These are phyloP conservation scores for Synanthedon andrenaeformis DNA, from an alignment of 2,888 invertebrate genomes.

Conservation along the genomic window DNA sequence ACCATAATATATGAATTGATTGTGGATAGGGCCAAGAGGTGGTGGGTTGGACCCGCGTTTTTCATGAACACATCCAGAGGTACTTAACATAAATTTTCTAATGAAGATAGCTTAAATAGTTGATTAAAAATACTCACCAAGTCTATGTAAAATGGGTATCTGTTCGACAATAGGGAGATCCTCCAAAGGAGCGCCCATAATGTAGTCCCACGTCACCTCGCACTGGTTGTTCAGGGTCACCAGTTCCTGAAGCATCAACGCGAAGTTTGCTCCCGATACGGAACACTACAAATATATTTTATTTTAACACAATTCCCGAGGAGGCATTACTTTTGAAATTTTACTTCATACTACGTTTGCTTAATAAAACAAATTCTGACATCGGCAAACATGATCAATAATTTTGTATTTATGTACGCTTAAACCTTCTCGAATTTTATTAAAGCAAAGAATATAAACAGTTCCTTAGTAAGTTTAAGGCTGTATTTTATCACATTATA, in stretches of 20 bases:
- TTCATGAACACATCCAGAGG: too few species aligned
- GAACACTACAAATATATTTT: conserved; percentile 51
- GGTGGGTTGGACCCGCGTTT: too few species aligned
- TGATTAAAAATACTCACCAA: conserved; percentile 48
- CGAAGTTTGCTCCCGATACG: conserved; percentile 71
- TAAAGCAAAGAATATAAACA: too few species aligned
- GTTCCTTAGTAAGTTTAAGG: too few species aligned
- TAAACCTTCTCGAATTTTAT: too few species aligned
- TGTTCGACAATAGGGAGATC: conserved; percentile 85
- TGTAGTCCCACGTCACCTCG: conserved; percentile 78
- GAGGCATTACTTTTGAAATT: too few species aligned
- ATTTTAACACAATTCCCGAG: background rate
- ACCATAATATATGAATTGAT: too few species aligned
- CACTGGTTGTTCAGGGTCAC: conserved; percentile 81
- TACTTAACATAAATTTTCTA: too few species aligned
- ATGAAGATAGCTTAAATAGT: too few species aligned
- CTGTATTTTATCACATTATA: too few species aligned
- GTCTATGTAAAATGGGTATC: conserved; percentile 80
- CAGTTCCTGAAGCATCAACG: conserved; percentile 76
- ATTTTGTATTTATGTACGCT: background rate
- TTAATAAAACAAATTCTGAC: background rate
- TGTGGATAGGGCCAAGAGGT: too few species aligned
- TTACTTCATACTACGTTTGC: background rate
- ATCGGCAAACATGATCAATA: background rate
- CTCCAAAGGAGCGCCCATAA: conserved; percentile 78